Evolutionary conservation across 1,140 invertebrate species (phyloP).

Genomic region (Drosophila lini): DNA sequence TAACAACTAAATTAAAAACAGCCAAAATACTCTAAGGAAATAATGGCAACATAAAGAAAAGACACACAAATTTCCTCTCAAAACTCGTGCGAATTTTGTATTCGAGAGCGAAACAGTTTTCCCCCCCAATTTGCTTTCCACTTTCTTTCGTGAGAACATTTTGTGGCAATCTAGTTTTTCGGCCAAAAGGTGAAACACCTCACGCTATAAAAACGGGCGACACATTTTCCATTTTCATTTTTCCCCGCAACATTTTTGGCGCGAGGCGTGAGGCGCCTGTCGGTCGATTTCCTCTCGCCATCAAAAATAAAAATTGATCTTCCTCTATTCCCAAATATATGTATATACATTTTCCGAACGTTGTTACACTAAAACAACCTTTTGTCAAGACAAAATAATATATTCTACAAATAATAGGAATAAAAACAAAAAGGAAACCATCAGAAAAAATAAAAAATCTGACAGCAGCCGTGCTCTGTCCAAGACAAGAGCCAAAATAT

Average conservation of each 20-base stretch:
- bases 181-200: constrained; percentile 75
- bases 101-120: not conserved
- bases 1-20: not conserved
- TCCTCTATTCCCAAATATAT: constrained; percentile 16
- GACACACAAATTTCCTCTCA: not conserved
- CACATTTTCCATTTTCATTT: constrained; percentile 59
- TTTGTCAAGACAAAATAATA: constrained; percentile 13
- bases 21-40: not conserved
- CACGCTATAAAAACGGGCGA: constrained; percentile 51
- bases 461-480: constrained; percentile 44
- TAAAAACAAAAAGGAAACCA: constrained; percentile 19
- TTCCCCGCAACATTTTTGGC: constrained; percentile 40
- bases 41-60: not conserved
- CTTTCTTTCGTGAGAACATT: constrained; percentile 1
- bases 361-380: constrained; percentile 40
- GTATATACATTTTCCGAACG: not conserved
- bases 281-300: constrained; percentile 51
- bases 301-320: constrained; percentile 45
- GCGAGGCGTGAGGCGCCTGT: constrained; percentile 47
- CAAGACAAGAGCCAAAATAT: constrained; percentile 69
- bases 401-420: constrained; percentile 2
- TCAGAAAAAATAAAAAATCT: constrained; percentile 15
- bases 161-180: constrained; percentile 37
- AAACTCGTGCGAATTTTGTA: not conserved
- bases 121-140: not conserved